These are phyloP conservation scores for Hyphantria cunea DNA, from an alignment of 1,140 invertebrate species.

Conservation along the genomic window DNA sequence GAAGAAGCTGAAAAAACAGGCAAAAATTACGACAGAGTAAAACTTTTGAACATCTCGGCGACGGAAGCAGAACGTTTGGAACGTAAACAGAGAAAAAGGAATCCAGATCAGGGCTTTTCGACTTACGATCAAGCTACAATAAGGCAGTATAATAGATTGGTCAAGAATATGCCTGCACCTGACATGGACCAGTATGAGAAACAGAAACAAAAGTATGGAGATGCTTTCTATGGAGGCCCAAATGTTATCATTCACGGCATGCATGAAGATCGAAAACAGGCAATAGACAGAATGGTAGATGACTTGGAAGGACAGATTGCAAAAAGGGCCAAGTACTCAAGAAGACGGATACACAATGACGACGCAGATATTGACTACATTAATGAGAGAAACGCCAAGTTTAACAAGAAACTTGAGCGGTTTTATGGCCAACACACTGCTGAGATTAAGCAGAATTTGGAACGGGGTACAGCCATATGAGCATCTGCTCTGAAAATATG, in stretches of 20 bases:
- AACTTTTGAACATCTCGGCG: conserved; percentile 95
- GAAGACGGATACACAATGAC: conserved; percentile 97
- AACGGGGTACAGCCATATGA: conserved; percentile 98
- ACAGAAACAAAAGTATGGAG: conserved; percentile 93
- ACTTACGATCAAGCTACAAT: conserved; percentile 94
- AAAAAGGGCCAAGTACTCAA: conserved; percentile 96
- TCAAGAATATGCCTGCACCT: conserved; percentile 92
- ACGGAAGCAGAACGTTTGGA: conserved; percentile 94
- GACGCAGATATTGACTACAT: conserved; percentile 99
- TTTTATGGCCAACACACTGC: conserved; percentile 99
- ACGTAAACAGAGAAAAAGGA: conserved; percentile 93
- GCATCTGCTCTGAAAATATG: too few species aligned
- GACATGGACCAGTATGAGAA: conserved; percentile 95
- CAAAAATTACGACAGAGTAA: conserved; percentile 95
- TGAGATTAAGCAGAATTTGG: conserved; percentile 99
- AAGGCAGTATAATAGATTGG: conserved; percentile 94
- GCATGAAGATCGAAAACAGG: conserved; percentile 93
- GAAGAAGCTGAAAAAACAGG: conserved; percentile 88
- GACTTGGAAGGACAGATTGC: conserved; percentile 97
- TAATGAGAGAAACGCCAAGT: too few species aligned
- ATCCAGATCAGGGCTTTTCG: conserved; percentile 94
- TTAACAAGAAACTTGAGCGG: conserved; percentile 98
- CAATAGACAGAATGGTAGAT: conserved; percentile 96
- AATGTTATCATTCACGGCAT: conserved; percentile 96
- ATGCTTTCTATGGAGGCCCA: conserved; percentile 95